These are phyloP conservation scores for Arctia plantaginis DNA, from an alignment of 2,888 invertebrate genomes.

Conservation along the genomic window DNA sequence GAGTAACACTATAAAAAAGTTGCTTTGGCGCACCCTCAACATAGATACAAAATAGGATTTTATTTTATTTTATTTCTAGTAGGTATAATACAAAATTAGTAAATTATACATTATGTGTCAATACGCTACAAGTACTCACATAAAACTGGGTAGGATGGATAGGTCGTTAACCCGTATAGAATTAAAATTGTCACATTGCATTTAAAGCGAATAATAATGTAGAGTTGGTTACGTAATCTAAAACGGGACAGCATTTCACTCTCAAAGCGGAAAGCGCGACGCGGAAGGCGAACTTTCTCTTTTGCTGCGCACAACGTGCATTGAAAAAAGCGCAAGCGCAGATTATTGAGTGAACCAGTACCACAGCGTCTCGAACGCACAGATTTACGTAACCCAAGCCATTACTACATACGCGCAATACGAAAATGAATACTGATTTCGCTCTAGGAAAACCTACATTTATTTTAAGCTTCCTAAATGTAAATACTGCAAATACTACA, in stretches of 20 bases:
- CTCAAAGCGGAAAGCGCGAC: slow-evolving; percentile 84
- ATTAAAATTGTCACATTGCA: slow-evolving; percentile 46
- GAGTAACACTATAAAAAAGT: slow-evolving; percentile 45
- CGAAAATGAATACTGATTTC: slow-evolving; percentile 35
- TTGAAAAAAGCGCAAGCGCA: slow-evolving; percentile 61
- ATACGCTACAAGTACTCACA: slow-evolving; percentile 7
- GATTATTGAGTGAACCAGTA: slow-evolving; percentile 60
- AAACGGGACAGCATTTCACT: slow-evolving; percentile 86
- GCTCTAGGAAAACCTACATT: slow-evolving; percentile 24
- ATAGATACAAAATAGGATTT: not conserved
- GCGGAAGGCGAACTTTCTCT: slow-evolving; percentile 86
- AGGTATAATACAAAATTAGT: not conserved
- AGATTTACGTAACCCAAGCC: slow-evolving; percentile 48
- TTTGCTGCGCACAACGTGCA: slow-evolving; percentile 72
- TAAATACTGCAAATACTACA: slow-evolving; percentile 17
- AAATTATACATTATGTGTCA: not conserved
- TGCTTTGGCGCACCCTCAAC: not conserved
- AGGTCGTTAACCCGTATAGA: slow-evolving; percentile 40
- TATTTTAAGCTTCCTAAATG: slow-evolving; percentile 22
- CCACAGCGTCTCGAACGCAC: slow-evolving; percentile 50
- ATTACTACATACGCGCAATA: slow-evolving; percentile 39
- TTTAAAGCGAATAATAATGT: slow-evolving; percentile 60
- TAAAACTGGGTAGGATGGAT: slow-evolving; percentile 18
- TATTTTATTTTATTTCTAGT: not conserved
- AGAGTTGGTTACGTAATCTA: slow-evolving; percentile 78